These are phyloP conservation scores for Fragum sueziense DNA, from an alignment of 2,888 invertebrate species.

Conservation along the genomic window DNA sequence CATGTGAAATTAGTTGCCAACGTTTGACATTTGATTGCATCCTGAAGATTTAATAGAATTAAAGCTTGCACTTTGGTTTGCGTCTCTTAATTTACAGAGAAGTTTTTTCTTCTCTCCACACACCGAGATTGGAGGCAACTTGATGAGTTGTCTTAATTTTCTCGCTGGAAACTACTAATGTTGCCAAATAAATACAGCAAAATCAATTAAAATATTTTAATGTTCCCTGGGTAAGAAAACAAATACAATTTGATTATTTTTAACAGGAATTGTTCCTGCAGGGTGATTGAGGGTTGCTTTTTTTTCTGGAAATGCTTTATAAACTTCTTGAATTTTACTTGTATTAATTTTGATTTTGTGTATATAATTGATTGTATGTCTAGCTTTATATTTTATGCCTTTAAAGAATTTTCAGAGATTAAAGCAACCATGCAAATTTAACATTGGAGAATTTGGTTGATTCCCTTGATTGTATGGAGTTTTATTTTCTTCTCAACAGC, in stretches of 20 bases:
- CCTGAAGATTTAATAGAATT: slow-evolving; percentile 31
- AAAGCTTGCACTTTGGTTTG: slow-evolving; percentile 19
- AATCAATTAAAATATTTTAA: slow-evolving; percentile 24
- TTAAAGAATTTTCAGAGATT: too few species aligned
- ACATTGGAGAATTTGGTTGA: too few species aligned
- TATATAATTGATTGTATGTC: too few species aligned
- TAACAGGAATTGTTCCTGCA: slow-evolving; percentile 2
- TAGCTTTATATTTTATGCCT: too few species aligned
- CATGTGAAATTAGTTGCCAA: slow-evolving; percentile 22
- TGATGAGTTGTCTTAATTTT: slow-evolving; percentile 21
- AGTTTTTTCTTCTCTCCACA: slow-evolving; percentile 7
- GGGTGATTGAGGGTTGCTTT: too few species aligned
- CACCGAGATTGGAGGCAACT: slow-evolving; percentile 3
- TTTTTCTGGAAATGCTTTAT: too few species aligned
- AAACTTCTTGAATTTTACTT: too few species aligned
- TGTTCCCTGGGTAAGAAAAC: slow-evolving; percentile 17
- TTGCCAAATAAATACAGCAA: slow-evolving; percentile 20
- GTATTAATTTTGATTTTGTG: too few species aligned
- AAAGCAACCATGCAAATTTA: too few species aligned
- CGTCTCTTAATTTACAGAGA: slow-evolving; percentile 26
- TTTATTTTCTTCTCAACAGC: too few species aligned
- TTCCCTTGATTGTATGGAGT: too few species aligned
- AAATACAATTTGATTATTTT: slow-evolving; percentile 18
- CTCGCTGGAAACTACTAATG: slow-evolving; percentile 18
- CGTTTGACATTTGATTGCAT: slow-evolving; percentile 30